Base-by-base conservation (phyloP, 2,797 vertebrate species). In the Cossypha heuglini region DNA sequence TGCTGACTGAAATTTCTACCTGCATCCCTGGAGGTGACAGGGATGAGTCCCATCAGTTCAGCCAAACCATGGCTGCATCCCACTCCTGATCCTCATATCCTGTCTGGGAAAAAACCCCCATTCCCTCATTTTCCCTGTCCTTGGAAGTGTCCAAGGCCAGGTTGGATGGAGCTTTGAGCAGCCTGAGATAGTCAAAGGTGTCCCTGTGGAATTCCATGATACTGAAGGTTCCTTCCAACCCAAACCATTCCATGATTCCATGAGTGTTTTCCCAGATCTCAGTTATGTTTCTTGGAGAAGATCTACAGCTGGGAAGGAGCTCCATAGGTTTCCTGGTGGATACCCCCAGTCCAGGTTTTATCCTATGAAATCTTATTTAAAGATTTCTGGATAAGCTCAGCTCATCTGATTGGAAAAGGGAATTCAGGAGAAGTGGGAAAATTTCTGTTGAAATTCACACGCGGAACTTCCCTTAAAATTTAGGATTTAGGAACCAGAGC, bases 151-250 rank as follows among this genome's bases (percentile, higher is more conserved):
- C 22, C 45, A 28, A 43, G n/a, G 17, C 21, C 37, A 16, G 14
- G 14, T 0, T 31, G 49, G 35, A 35, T 0, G 0, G 5, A 5
- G 25, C 7, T 83, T 64, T 45, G 28, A 85, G 18, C 14, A 43
- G 7, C 10, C 18, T 58, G 61, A 28, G 45, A 13, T 37, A 9
- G 28, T 28, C 18, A 38, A n/a, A 67, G 3, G 10, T 58, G 6
- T 66, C 14, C 37, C 31, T 54, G 9, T 38, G 66, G 22, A 69
- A 69, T 49, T 69, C 25, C 6, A 7, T 11, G 7, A 7, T 16
- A 10, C 2, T 19, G 12, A 13, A n/a, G 15, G 15, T 2, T 37
- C 14, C 8, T 67, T n/a, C 52, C 52, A 13, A n/a, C 26, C 38
- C 45, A 8, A 59, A 18, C 18, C 45, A n/a, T 43, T 75, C 71